Conservation (phyloP, 2,113 vertebrate species). For the Neolamprologus kungweensis region DNA sequence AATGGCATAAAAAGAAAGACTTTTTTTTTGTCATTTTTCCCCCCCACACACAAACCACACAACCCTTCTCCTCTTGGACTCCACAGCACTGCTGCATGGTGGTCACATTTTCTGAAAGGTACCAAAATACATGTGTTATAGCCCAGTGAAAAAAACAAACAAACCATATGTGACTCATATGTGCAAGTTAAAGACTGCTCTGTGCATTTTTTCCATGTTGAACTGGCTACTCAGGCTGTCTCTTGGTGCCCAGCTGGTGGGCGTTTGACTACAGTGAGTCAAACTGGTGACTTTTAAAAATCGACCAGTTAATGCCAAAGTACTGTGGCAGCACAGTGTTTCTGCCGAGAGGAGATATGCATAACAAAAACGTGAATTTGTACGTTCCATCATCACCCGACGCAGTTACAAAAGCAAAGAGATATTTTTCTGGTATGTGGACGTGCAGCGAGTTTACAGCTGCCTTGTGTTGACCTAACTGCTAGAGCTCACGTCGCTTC, state of each 20-base stretch:
- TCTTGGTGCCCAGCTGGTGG: background rate
- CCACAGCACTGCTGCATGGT: background rate
- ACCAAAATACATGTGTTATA: background rate
- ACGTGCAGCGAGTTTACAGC: background rate
- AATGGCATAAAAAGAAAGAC: conserved; percentile 77
- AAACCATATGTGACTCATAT: background rate
- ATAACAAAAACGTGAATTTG: background rate
- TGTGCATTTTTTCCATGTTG: background rate
- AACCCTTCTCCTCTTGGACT: background rate
- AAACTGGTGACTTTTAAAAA: conserved; percentile 9
- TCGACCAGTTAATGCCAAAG: background rate
- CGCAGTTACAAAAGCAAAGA: background rate
- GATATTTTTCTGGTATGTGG: background rate
- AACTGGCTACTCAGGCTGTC: background rate
- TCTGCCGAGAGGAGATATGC: background rate
- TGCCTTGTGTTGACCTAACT: background rate
- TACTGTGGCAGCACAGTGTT: background rate
- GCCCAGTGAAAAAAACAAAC: background rate
- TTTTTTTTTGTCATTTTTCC: background rate
- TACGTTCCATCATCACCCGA: background rate
- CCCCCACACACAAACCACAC: background rate
- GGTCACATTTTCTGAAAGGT: background rate
- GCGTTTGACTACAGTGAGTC: background rate
- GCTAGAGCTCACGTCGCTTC: background rate
- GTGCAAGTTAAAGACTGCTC: background rate